Evolutionary conservation across 2,113 vertebrate genomes (phyloP), one percentile per base, ranked within the genome.

Genomic region (Ptychochromis oligacanthus): DNA sequence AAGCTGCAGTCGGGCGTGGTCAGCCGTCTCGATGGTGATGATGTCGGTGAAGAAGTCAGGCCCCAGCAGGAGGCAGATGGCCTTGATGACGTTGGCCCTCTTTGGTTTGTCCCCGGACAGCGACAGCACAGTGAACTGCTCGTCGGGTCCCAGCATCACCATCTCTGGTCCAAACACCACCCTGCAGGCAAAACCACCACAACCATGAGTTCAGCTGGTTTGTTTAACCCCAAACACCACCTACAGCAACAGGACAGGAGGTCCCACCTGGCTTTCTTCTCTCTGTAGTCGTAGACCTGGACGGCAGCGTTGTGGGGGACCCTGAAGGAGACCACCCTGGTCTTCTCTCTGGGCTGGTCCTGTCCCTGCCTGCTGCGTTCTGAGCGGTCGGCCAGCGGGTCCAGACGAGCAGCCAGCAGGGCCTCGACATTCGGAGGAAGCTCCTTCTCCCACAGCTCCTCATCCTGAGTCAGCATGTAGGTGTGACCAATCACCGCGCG

Each of bases 211-310:
- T 89, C 74, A 88, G 83, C 26, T 2, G 22, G 7, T n/a, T 6
- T 3, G 1, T 4, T 2, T 1, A 6, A 46, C 17, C 28, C 26
- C 12, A 17, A 12, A 0, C 3, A 38, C 20, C 14, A 1, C 8
- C 1, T 54, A 4, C 55, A 38, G 5, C 9, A 26, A 1, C n/a
- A 3, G n/a, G 3, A 4, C 26, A 0, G 1, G 34, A 0, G 7
- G n/a, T 1, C 74, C 7, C 88, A 97, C 97, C 97, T 96, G 40
- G 97, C 96, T 40, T 36, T 93, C 90, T 97, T 97, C 91, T 97
- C 97, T 9, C 97, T 90, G 95, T 98, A 98, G 95, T 98, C 97
- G 0, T 98, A 98, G 20, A 98, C 97, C 91, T 98, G 97, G 18
- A 97, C 94, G 0, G 97, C 96, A 0, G 97, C 97, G 0, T 98